A percentile compares a stretch with the other conserved stretches of the same genome.
phyloP scores from a whole-genome alignment of 2,888 invertebrate genomes.

The Ennomos quercinarius region DNA sequence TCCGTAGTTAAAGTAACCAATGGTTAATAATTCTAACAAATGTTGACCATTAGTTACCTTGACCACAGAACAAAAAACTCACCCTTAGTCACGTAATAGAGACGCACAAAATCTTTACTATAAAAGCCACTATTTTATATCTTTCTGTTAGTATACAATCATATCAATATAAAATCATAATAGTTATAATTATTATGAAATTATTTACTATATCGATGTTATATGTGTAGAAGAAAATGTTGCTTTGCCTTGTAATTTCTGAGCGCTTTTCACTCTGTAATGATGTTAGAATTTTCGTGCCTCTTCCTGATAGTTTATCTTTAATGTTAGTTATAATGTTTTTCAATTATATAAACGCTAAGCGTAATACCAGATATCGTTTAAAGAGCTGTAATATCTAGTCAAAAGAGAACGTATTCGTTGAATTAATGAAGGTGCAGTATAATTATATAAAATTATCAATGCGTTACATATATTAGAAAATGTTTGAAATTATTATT shows the following conservation, averaged over 20 bases:
- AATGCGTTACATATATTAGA: too few relatives aligned
- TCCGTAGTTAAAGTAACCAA: too few relatives aligned
- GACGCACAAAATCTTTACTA: slow-evolving; percentile 71
- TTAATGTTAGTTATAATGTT: background rate
- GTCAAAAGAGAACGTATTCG: too few relatives aligned
- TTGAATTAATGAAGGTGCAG: too few relatives aligned
- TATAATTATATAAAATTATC: too few relatives aligned
- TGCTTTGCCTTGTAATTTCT: slow-evolving; percentile 53
- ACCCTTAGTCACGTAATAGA: slow-evolving; percentile 73
- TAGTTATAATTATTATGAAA: slow-evolving; percentile 23
- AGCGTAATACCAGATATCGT: too few relatives aligned
- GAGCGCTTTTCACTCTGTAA: slow-evolving; percentile 48
- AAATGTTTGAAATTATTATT: too few relatives aligned
- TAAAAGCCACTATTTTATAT: slow-evolving; percentile 51
- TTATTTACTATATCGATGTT: slow-evolving; percentile 46
- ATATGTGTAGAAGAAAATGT: slow-evolving; percentile 49
- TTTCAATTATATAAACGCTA: too few relatives aligned
- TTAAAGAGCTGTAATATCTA: too few relatives aligned
- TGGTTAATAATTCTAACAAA: too few relatives aligned
- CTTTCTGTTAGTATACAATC: slow-evolving; percentile 42
- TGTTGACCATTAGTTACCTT: too few relatives aligned
- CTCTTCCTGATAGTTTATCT: slow-evolving; percentile 6
- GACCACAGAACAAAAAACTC: too few relatives aligned
- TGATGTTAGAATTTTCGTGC: slow-evolving; percentile 24
- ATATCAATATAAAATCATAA: slow-evolving; percentile 15